Evolutionary conservation across 2,797 vertebrate genomes (phyloP), one percentile per base, ranked within the genome.

Genomic region (Chelmon rostratus): DNA sequence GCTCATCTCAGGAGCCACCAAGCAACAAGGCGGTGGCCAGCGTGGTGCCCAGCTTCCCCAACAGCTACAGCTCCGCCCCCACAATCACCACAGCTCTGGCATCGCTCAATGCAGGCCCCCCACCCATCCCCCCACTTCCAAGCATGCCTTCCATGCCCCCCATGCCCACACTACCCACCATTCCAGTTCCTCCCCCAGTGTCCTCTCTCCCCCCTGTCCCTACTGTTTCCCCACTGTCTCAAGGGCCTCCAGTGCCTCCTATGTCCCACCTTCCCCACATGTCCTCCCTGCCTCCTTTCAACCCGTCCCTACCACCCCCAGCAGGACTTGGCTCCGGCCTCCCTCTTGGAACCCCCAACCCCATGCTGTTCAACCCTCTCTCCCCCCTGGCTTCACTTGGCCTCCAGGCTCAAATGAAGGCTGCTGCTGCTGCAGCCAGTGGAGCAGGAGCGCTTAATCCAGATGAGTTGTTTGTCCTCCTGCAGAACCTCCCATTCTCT

Each of bases 401-500:
- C 89, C 97, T 98, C 84, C 98, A 97, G 89, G 96, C 95, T 90
- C 95, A 96, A 80, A 94, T 99, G 94, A 99, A 99, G 90, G 96
- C 96, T 59, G 95, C 97, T 72, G 91, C 96, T 71, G 95, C 73
- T 4, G 88, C 68, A 49, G 91, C 89, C 2, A 63, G 85, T n/a
- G 91, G 81, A 47, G 79, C 63, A 37, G 86, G 79, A 50, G 35
- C 28, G 5, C 10, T 95, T 70, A 97, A 93, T 89, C 96, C 96
- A 33, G 98, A 99, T 69, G 98, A 99, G 84, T 92, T 98, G 50
- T 98, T 97, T 90, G 94, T 99, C 85, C 95, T 97, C 69, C 89
- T 99, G 71, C 97, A 99, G 91, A 98, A 98, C 88, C 97, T 99
- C 90, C 97, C 98, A 35, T 98, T 98, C 92, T 95, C 95, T 84